Evolutionary conservation across 2,888 invertebrate species (phyloP).

Genomic region (Mimumesa dahlbomi): DNA sequence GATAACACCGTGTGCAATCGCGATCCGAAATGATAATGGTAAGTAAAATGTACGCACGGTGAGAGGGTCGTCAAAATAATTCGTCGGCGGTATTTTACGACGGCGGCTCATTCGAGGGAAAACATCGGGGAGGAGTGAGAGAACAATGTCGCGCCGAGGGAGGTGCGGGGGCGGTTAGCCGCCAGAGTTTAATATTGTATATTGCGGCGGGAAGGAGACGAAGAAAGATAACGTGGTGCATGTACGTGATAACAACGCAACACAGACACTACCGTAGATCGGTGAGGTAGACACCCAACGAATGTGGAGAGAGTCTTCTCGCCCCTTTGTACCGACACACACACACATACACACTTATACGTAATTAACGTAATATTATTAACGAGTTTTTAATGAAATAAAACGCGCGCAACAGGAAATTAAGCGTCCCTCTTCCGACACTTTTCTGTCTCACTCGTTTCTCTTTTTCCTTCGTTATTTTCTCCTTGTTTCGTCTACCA

Average conservation of each 20-base stretch:
- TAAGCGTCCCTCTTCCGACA: constrained; percentile 59
- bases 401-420: constrained; percentile 69
- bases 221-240: background rate
- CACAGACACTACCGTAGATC: background rate
- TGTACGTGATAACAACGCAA: constrained; percentile 12
- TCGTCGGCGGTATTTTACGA: constrained; percentile 19
- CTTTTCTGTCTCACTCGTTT: constrained; percentile 20
- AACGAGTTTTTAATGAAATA: constrained; percentile 72
- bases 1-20: constrained; percentile 14
- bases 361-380: constrained; percentile 61
- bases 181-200: constrained; percentile 48
- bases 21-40: constrained; percentile 38
- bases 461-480: constrained; percentile 24
- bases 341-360: constrained; percentile 15
- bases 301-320: background rate
- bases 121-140: background rate
- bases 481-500: constrained; percentile 5
- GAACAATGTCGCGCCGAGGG: background rate
- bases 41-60: constrained; percentile 13
- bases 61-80: constrained; percentile 32
- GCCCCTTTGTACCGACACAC: background rate
- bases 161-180: constrained; percentile 1
- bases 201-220: constrained; percentile 9
- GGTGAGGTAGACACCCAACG: constrained; percentile 1
- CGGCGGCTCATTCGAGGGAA: background rate